A percentile compares a stretch with the other conserved stretches of the same genome.
phyloP scores from a whole-genome alignment of 2,888 invertebrate species.

The Limnephilus auricula region DNA sequence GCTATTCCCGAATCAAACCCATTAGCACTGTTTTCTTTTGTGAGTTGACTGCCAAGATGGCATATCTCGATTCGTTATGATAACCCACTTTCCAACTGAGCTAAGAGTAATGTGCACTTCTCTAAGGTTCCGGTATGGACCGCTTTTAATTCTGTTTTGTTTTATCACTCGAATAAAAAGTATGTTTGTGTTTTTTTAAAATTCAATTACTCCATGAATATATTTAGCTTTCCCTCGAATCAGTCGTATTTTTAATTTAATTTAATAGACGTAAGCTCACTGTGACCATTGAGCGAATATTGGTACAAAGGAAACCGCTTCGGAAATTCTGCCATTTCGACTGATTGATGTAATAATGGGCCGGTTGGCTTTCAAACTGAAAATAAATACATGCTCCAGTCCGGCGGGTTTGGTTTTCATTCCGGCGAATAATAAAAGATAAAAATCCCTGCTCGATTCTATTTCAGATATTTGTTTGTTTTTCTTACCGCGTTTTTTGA shows the following conservation, averaged over 20 bases:
- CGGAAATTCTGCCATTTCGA: conserved; percentile 24
- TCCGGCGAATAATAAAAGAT: background rate
- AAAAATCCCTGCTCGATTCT: background rate
- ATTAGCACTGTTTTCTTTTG: background rate
- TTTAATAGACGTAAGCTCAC: background rate
- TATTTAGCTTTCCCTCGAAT: background rate
- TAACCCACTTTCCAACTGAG: background rate
- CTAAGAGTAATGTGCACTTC: background rate
- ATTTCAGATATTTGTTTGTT: background rate
- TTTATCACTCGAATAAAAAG: background rate
- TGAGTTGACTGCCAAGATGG: background rate
- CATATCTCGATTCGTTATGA: background rate
- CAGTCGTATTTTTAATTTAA: conserved; percentile 25
- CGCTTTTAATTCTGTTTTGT: background rate
- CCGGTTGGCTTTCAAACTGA: background rate
- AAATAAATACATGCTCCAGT: conserved; percentile 17
- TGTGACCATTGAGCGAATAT: conserved; percentile 5
- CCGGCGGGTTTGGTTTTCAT: background rate
- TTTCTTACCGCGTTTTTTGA: background rate
- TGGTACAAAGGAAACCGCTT: conserved; percentile 12
- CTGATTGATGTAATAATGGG: conserved; percentile 14
- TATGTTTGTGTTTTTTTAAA: background rate
- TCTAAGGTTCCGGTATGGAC: background rate
- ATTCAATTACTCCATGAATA: conserved; percentile 5
- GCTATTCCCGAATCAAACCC: background rate